Conservation (phyloP, 2,797 vertebrate species). For the Coendou prehensilis region DNA sequence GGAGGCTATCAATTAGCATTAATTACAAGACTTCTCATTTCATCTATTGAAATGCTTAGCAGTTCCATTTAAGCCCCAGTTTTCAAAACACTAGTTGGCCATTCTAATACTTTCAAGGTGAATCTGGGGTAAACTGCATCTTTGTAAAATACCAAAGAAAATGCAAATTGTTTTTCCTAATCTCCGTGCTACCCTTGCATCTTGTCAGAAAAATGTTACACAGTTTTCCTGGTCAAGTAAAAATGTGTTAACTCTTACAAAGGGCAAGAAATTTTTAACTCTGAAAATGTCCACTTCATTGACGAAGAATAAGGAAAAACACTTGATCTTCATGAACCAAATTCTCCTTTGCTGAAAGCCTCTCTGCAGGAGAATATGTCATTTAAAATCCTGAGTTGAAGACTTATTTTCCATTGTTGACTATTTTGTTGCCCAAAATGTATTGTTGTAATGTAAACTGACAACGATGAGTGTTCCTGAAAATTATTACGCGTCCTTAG, state of each 20-base stretch:
- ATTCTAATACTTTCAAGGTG: slow-evolving; percentile 38
- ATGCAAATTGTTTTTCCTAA: slow-evolving; percentile 69
- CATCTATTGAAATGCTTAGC: slow-evolving; percentile 73
- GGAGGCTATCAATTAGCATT: slow-evolving; percentile 16
- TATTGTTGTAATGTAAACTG: slow-evolving; percentile 53
- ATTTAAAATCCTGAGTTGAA: slow-evolving; percentile 60
- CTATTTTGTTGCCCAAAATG: slow-evolving; percentile 55
- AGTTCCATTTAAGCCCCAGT: slow-evolving; percentile 26
- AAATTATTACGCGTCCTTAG: slow-evolving; percentile 68
- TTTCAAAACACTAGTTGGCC: slow-evolving; percentile 54
- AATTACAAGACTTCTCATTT: slow-evolving; percentile 72
- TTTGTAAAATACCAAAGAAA: slow-evolving; percentile 67
- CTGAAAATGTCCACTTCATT: slow-evolving; percentile 14
- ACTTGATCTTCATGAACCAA: not conserved
- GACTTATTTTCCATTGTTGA: slow-evolving; percentile 62
- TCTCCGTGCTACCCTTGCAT: not conserved
- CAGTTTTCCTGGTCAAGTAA: not conserved
- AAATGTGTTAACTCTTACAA: not conserved
- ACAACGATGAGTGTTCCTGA: slow-evolving; percentile 73
- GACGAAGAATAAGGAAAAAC: slow-evolving; percentile 29
- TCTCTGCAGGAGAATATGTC: not conserved
- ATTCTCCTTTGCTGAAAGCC: slow-evolving; percentile 9
- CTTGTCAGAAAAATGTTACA: slow-evolving; percentile 47
- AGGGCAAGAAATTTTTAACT: slow-evolving; percentile 40
- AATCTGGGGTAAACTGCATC: slow-evolving; percentile 3